These are phyloP conservation scores for Mobula birostris DNA, from an alignment of 2,113 vertebrate species.

Conservation along the genomic window DNA sequence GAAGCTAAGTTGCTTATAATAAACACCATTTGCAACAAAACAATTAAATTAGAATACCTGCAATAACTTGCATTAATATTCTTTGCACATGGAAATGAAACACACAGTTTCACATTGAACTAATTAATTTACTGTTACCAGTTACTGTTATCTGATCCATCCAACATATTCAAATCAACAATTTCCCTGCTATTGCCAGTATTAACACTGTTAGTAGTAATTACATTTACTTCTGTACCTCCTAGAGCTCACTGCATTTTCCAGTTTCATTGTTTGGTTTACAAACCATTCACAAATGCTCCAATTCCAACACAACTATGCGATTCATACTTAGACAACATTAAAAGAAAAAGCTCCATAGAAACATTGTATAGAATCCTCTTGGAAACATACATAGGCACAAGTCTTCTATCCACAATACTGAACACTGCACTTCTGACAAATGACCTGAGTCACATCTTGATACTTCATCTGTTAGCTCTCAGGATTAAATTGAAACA, in stretches of 20 bases:
- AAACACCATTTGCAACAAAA: not conserved
- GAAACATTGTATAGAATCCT: not conserved
- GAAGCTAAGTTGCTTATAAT: not conserved
- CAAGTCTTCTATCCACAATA: not conserved
- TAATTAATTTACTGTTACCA: not conserved
- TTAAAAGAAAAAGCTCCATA: not conserved
- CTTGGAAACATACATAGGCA: not conserved
- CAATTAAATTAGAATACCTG: no score
- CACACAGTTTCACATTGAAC: not conserved
- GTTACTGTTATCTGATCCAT: not conserved
- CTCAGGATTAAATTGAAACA: slow-evolving; percentile 7
- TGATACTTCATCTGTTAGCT: slow-evolving; percentile 31
- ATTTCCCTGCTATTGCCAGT: not conserved
- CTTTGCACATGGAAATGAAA: not conserved
- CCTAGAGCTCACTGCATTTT: not conserved
- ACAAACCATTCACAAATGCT: slow-evolving; percentile 4
- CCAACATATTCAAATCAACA: not conserved
- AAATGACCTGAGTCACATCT: slow-evolving; percentile 26
- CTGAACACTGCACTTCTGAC: not conserved
- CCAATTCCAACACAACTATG: not conserved
- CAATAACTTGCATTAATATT: not conserved
- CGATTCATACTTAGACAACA: not conserved
- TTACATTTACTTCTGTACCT: not conserved
- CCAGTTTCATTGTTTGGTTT: not conserved
- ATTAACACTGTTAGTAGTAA: no score